A percentile compares a stretch with the other conserved stretches of the same genome.
Evolutionary conservation across 1,140 invertebrate species (phyloP).

Genomic region (Brachionus plicatilis): DNA sequence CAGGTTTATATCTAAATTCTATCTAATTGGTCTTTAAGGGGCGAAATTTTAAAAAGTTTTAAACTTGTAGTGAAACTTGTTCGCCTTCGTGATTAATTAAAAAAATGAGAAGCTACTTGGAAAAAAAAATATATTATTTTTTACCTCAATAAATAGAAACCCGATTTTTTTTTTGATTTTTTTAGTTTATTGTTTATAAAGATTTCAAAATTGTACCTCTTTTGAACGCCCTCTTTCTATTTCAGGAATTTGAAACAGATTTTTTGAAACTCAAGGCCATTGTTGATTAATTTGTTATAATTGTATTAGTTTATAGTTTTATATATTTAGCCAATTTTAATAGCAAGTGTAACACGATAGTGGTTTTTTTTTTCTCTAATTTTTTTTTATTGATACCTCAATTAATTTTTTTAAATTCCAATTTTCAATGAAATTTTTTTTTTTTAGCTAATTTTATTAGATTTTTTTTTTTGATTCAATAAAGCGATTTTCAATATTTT

Average conservation of each 20-base stretch:
- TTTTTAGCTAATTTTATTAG: neutral
- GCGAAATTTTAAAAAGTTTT: neutral
- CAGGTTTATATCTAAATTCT: neutral
- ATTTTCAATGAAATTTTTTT: neutral
- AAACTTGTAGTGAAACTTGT: conserved; percentile 13
- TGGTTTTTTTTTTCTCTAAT: neutral
- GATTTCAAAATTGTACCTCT: neutral
- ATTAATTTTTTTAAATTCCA: conserved; percentile 31
- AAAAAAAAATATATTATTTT: neutral
- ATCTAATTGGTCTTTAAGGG: neutral
- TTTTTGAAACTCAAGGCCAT: neutral
- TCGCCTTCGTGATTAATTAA: neutral
- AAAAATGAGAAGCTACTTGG: neutral
- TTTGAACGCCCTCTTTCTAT: neutral
- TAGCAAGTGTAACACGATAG: neutral
- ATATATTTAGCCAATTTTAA: neutral
- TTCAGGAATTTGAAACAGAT: neutral
- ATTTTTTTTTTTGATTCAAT: conserved; percentile 7
- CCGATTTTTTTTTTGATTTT: neutral
- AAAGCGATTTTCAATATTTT: conserved; percentile 6
- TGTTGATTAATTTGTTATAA: neutral
- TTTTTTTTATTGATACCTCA: conserved; percentile 14
- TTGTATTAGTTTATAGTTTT: neutral
- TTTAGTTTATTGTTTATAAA: neutral
- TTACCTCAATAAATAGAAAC: neutral